Base-by-base conservation (phyloP, 2,797 vertebrate genomes). In the Anguilla obscura region DNA sequence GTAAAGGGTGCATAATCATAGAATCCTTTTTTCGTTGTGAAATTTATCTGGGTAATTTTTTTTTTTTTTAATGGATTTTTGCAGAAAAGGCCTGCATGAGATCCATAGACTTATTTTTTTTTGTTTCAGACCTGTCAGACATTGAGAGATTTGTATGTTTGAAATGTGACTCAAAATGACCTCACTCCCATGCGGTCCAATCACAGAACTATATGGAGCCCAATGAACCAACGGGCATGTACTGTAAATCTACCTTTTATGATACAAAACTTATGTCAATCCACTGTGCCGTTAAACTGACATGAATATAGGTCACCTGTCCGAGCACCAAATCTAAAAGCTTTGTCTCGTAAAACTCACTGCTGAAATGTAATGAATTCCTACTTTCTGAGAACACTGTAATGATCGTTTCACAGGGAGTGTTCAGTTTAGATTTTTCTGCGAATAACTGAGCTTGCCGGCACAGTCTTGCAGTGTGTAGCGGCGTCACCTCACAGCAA, bases 91-190 rank as follows among this genome's bases (percentile, higher is more conserved):
- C 56, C 14, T 58, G 63, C n/a, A 6, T 69, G 63, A 69, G 24
- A 27, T 69, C n/a, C 24, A 27, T 6, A n/a, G n/a, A 66, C 24
- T 0, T 21, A 5, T 18, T 21, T 63, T 63, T 63, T 1, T n/a
- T n/a, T n/a, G 24, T 27, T 27, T 69, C 24, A 8, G 27, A 69
- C n/a, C n/a, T 27, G 63, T 69, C 63, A 9, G n/a, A 69, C 63
- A 69, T 27, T 69, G 16, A 18, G 56, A 58, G 16, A 18, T 58
- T 58, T 58, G 3, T 1, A 16, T 69, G 27, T 69, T 69, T 69
- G 63, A 69, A 69, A 69, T 69, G 63, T 69, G n/a, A 69, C 63
- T 69, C 63, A 69, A 69, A 69, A 69, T 69, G 63, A n/a, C 63
- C n/a, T 69, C 63, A 69, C 63, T 69, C 24, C 7, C n/a, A 58